Base-by-base conservation (phyloP, 2,888 invertebrate genomes). In the Heliconius ismenius region DNA sequence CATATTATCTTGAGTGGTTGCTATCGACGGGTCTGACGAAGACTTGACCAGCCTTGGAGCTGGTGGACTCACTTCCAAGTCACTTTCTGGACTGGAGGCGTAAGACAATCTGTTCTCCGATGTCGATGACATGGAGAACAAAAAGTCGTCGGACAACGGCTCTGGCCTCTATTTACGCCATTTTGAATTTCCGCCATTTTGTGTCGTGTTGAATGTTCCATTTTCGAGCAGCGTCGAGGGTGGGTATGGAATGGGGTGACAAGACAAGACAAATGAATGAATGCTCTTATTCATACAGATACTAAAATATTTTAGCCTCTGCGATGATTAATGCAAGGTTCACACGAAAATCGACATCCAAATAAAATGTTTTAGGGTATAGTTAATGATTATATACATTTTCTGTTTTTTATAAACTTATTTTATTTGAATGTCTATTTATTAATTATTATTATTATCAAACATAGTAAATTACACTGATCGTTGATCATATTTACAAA, bases 141-240 rank as follows among this genome's bases (percentile, higher is more conserved):
- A 96, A 96, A 99, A 98, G 96, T 99, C 99, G 94, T 99, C 99
- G 87, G 98, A 98, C 91, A 99, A 95, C 91, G 98, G 98, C 94
- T 99, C 98, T 91, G 98, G 98, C 90, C 98, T 98, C 98, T 98
- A 95, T 90, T 94, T 68, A 83, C 83, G 83, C 83, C 85, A 84
- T 83, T 85, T 91, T 88, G 82, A 88, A 63, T 90, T 94, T 68
- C 82, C 82, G 83, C 83, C 85, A 84, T 83, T 85, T 91, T 89
- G 82, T 89, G 87, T 67, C 11, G 62, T 39, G 63, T 18, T 28
- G 28, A 24, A 15, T 24, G 67, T 85, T 86, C 86, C 88, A 86
- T 87, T 86, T 89, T 86, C 86, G 88, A 86, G 89, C 92, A 84
- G 84, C 86, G 89, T 90, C 92, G 87, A 82, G 89, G 93, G 91